Base-by-base conservation (phyloP, 2,113 vertebrate species). In the Heloderma charlesbogerti region DNA sequence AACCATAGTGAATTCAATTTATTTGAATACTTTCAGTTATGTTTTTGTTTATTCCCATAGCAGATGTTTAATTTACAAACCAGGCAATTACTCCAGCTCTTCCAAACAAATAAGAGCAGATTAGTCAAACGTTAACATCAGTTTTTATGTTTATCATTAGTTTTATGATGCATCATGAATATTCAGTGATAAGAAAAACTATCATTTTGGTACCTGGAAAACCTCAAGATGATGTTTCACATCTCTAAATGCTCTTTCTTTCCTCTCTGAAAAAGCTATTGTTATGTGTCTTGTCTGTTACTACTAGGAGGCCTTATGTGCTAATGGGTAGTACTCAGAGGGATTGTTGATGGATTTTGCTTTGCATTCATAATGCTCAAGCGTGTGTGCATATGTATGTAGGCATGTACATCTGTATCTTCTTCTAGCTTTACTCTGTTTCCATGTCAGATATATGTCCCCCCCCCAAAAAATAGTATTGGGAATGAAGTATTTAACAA, bases 51-150 rank as follows among this genome's bases (percentile, higher is more conserved):
- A 98, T 98, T 97, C 97, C 97, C 96, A 96, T 95, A 98, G 95
- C 98, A 98, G 97, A 98, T 98, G 97, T 97, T 98, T 98, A 98
- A 98, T 98, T 98, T 98, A 98, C 96, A 97, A 98, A 97, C 94
- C 96, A 97, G 96, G 95, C 97, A 97, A 97, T 98, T 98, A 97
- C 94, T 57, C 95, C 94, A 97, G 96, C 96, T 97, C 97, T 97
- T 97, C 96, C 96, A 97, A 97, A 98, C 97, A 97, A 97, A 98
- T 98, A 98, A 97, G 97, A 96, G 95, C 93, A 98, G 96, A 98
- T 98, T 98, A 98, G 96, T 98, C 97, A 98, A 98, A 98, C 60
- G 93, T 92, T 97, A 95, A 89, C 96, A 98, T 98, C 97, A 97
- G 96, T 97, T 98, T 98, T 98, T 98, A 98, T 98, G 97, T 96